Conservation (phyloP, 1,140 invertebrate species). For the Helicoverpa zea region DNA sequence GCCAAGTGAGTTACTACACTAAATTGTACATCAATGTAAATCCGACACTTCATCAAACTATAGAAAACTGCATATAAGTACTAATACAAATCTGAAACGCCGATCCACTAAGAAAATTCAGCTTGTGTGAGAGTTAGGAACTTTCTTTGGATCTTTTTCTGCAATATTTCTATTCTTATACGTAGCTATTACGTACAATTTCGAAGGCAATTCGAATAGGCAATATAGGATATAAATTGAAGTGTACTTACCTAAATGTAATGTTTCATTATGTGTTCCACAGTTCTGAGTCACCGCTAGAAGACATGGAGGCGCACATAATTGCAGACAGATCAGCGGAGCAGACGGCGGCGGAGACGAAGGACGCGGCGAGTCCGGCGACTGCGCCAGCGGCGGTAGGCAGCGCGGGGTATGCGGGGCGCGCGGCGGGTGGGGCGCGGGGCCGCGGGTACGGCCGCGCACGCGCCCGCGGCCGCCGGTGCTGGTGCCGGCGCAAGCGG, state of each 20-base stretch:
- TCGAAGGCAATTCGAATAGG: too few relatives aligned
- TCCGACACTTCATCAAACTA: too few relatives aligned
- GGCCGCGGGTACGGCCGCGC: constrained; percentile 79
- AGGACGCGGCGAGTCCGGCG: constrained; percentile 53
- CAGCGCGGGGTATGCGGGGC: constrained; percentile 50
- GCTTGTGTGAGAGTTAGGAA: too few relatives aligned
- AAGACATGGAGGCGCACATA: constrained; percentile 72
- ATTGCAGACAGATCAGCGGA: constrained; percentile 78
- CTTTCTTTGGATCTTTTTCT: too few relatives aligned
- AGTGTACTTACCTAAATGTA: neutral
- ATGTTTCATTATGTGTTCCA: neutral
- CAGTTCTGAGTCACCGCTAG: constrained; percentile 74
- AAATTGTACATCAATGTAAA: too few relatives aligned
- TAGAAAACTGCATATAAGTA: too few relatives aligned
- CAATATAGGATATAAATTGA: neutral
- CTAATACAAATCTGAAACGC: too few relatives aligned
- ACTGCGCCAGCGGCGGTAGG: constrained; percentile 49
- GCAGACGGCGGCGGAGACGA: constrained; percentile 45
- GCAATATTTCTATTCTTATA: too few relatives aligned
- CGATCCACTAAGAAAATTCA: too few relatives aligned
- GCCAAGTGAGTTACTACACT: constrained; percentile 66
- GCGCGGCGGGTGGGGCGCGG: constrained; percentile 49
- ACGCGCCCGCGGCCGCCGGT: constrained; percentile 68
- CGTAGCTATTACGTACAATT: too few relatives aligned
- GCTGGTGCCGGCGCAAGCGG: constrained; percentile 80